phyloP scores from a whole-genome alignment of 2,888 invertebrate species.

The Onthophagus sagittarius region DNA sequence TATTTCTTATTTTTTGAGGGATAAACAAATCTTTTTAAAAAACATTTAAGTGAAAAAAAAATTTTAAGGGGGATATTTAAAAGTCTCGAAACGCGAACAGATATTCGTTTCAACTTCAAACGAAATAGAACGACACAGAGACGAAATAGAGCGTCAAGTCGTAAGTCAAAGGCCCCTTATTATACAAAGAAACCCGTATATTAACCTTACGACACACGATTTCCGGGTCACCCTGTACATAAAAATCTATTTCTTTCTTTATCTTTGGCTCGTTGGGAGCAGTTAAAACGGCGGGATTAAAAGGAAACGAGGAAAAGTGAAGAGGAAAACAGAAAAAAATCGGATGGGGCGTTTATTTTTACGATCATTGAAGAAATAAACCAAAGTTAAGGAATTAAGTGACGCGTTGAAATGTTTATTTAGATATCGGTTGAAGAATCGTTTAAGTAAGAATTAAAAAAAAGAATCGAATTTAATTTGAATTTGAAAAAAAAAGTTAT shows the following conservation, averaged over 20 bases:
- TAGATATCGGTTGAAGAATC: neutral
- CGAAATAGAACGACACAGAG: neutral
- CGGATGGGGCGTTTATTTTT: neutral
- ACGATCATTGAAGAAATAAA: neutral
- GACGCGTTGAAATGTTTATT: neutral
- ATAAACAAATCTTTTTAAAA: too few relatives aligned
- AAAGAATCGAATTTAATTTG: too few relatives aligned
- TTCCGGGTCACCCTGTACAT: neutral
- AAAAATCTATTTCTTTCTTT: neutral
- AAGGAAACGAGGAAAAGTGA: neutral
- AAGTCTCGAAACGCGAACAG: neutral
- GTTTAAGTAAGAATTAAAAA: neutral
- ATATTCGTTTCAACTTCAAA: neutral
- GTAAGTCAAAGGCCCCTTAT: neutral
- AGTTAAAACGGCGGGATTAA: neutral
- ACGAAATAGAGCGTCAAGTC: neutral
- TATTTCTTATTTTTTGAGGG: slow-evolving; percentile 5
- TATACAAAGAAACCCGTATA: neutral
- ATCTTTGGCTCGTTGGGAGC: neutral
- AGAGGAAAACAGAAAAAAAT: neutral
- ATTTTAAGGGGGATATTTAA: neutral
- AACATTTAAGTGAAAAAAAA: neutral
- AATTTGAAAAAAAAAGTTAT: too few relatives aligned
- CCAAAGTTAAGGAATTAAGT: neutral
- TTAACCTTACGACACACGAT: neutral